These are phyloP conservation scores for Temnopleurus reevesii DNA, from an alignment of 53 echinoderm and acorn worm species.

Conservation along the genomic window DNA sequence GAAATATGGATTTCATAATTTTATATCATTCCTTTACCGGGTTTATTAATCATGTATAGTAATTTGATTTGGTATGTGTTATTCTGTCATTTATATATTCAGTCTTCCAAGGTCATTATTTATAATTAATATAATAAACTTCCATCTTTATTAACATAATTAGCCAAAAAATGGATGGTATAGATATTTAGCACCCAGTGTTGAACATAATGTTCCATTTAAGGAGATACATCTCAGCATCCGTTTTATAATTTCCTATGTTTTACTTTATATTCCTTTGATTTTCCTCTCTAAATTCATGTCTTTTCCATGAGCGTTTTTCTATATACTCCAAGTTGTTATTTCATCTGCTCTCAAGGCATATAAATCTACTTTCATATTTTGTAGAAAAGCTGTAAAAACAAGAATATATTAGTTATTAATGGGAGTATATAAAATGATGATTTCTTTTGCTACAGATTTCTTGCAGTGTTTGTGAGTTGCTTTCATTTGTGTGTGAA, in stretches of 20 bases:
- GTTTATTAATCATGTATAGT: background rate
- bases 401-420: conserved; percentile 44
- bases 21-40: no score
- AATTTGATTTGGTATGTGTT: background rate
- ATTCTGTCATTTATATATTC: conserved; percentile 3
- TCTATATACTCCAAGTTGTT: background rate
- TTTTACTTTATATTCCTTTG: background rate
- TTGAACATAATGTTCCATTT: no score
- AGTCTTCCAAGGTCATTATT: conserved; percentile 8
- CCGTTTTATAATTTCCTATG: background rate
- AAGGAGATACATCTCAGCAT: no score
- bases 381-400: conserved; percentile 39
- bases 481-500: no score
- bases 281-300: no score
- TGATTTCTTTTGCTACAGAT: conserved; percentile 54
- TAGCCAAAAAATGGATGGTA: no score
- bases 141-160: no score
- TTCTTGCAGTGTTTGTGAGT: background rate
- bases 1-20: background rate
- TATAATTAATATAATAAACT: no score
- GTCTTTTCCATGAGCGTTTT: background rate
- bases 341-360: background rate
- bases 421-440: conserved; percentile 51
- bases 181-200: no score
- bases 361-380: background rate